Evolutionary conservation across 2,113 vertebrate genomes (phyloP).

Genomic region (Nesoenas mayeri): DNA sequence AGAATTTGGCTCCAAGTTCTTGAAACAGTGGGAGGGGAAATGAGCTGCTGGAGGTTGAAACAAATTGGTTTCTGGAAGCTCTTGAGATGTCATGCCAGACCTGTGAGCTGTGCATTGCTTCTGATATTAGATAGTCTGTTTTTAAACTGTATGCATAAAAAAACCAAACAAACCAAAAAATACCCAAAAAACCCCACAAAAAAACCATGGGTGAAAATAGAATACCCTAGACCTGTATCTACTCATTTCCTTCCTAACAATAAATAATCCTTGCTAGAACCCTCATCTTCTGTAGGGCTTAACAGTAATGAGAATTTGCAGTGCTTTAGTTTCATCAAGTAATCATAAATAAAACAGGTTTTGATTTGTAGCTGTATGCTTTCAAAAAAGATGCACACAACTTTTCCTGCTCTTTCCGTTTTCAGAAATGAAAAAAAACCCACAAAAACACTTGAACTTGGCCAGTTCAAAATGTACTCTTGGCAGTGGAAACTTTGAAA

Average conservation of each 20-base stretch:
- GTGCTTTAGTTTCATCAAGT: neutral
- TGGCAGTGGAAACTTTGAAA: neutral
- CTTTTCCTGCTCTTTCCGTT: neutral
- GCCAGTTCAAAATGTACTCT: neutral
- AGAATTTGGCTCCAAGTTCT: neutral
- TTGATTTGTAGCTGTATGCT: neutral
- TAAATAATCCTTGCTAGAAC: neutral
- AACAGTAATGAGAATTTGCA: neutral
- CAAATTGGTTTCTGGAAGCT: neutral
- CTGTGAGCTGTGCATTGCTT: neutral
- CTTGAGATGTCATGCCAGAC: neutral
- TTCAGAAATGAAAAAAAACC: neutral
- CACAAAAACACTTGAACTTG: neutral
- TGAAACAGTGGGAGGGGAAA: neutral
- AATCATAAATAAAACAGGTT: slow-evolving; percentile 12
- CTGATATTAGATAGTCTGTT: neutral
- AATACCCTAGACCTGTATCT: neutral
- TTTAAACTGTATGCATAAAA: neutral
- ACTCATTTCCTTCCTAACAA: neutral
- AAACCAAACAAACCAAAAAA: neutral
- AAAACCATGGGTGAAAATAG: neutral
- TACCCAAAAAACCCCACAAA: neutral
- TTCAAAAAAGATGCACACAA: neutral
- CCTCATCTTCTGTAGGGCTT: neutral
- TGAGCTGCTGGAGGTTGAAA: neutral